These are phyloP conservation scores for Molorchus minor DNA, from an alignment of 2,888 invertebrate genomes.

Conservation along the genomic window DNA sequence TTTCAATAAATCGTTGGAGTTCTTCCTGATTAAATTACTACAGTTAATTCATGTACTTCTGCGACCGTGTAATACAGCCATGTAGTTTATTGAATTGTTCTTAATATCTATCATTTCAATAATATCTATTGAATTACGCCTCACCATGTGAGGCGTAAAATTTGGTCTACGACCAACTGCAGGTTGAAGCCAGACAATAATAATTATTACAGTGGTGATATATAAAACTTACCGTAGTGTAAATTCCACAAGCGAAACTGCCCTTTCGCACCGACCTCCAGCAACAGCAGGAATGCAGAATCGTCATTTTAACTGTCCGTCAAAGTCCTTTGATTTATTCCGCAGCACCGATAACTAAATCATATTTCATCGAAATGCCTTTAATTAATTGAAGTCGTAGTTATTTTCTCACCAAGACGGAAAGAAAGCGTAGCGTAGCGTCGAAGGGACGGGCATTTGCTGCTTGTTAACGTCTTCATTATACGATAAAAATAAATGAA, in stretches of 20 bases:
- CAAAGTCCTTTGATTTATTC: conserved; percentile 29
- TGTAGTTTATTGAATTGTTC: too few species aligned
- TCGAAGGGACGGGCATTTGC: conserved; percentile 24
- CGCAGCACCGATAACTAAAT: background rate
- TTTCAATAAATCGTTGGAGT: too few species aligned
- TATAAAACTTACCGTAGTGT: conserved; percentile 78
- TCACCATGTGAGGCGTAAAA: too few species aligned
- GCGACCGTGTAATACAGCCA: too few species aligned
- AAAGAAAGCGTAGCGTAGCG: background rate
- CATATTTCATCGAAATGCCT: conserved; percentile 4
- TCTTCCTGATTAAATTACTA: too few species aligned
- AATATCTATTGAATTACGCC: too few species aligned
- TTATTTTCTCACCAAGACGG: conserved; percentile 1
- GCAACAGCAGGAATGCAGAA: conserved; percentile 80
- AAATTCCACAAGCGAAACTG: conserved; percentile 76
- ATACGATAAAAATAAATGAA: conserved; percentile 18
- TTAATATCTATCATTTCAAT: too few species aligned
- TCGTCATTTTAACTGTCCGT: conserved; percentile 66
- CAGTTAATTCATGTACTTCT: too few species aligned
- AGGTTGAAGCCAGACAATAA: too few species aligned
- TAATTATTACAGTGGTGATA: too few species aligned
- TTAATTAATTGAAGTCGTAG: conserved; percentile 7
- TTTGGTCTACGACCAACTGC: too few species aligned
- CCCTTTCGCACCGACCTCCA: conserved; percentile 79
- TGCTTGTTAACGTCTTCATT: conserved; percentile 30